phyloP scores from a whole-genome alignment of 1,140 invertebrate species.

The Brachionus sp. region DNA sequence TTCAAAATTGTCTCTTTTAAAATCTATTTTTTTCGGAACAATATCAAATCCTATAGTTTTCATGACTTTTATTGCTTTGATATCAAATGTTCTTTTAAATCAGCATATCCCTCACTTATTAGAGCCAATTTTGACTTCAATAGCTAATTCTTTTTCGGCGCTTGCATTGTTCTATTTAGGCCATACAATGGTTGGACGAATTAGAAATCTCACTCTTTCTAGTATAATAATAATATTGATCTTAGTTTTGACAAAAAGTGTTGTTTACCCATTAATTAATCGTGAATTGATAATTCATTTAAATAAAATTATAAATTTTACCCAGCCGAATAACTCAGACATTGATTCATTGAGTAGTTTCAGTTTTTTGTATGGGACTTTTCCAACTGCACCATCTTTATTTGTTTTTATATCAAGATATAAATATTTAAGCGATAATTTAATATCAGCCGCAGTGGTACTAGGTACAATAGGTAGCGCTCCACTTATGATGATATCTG shows the following conservation, averaged over 20 bases:
- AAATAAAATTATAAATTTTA: slow-evolving; percentile 64
- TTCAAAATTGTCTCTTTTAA: not conserved
- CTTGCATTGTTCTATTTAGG: slow-evolving; percentile 84
- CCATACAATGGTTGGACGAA: slow-evolving; percentile 84
- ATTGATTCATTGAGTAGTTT: slow-evolving; percentile 70
- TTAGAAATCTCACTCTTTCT: slow-evolving; percentile 70
- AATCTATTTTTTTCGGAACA: slow-evolving; percentile 30
- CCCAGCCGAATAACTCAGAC: slow-evolving; percentile 70
- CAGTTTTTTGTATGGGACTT: slow-evolving; percentile 90
- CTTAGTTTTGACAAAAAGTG: slow-evolving; percentile 79
- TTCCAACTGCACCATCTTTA: slow-evolving; percentile 86
- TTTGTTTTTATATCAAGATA: slow-evolving; percentile 89
- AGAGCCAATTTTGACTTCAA: slow-evolving; percentile 65
- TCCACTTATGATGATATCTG: slow-evolving; percentile 88
- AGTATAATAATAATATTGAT: slow-evolving; percentile 76
- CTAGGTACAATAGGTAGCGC: slow-evolving; percentile 87
- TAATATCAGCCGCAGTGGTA: slow-evolving; percentile 86
- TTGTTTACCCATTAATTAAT: slow-evolving; percentile 79
- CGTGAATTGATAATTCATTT: slow-evolving; percentile 74
- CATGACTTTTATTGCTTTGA: slow-evolving; percentile 85
- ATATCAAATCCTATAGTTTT: slow-evolving; percentile 77
- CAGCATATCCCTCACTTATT: slow-evolving; percentile 73
- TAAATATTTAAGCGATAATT: slow-evolving; percentile 48
- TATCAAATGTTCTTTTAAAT: slow-evolving; percentile 76
- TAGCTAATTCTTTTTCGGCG: slow-evolving; percentile 71